These are phyloP conservation scores for Enteromius radiatus DNA, from an alignment of 2,797 vertebrate genomes.

Conservation along the genomic window DNA sequence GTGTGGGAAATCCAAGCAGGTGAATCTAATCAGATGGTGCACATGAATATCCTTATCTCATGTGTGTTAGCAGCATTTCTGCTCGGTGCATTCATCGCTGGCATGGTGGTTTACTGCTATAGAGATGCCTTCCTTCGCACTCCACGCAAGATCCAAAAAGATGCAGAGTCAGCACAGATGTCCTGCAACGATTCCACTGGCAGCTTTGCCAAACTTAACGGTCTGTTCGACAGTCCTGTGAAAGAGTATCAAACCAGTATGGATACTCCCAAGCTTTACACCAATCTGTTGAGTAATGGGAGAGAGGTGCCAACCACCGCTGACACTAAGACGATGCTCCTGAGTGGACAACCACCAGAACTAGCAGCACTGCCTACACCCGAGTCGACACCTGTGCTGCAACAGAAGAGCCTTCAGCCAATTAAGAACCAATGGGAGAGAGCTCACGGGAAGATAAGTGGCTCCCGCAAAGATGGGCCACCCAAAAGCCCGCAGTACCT, in stretches of 20 bases:
- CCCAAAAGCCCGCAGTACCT: conserved; percentile 91
- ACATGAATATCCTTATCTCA: conserved; percentile 99
- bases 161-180: conserved; percentile 91
- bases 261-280: conserved; percentile 93
- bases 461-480: conserved; percentile 85
- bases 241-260: conserved; percentile 96
- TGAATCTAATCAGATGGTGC: conserved; percentile 97
- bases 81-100: conserved; percentile 94
- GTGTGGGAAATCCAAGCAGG: conserved; percentile 94
- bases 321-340: conserved; percentile 90
- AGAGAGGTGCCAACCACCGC: conserved; percentile 86
- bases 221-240: conserved; percentile 94
- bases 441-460: conserved; percentile 80
- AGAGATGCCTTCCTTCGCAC: conserved; percentile 91
- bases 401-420: conserved; percentile 92
- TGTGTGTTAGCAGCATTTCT: conserved; percentile 97
- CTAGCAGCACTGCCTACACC: conserved; percentile 94
- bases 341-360: conserved; percentile 91
- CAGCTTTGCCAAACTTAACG: conserved; percentile 95
- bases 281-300: conserved; percentile 88
- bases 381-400: conserved; percentile 95
- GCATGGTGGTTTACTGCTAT: conserved; percentile 96
- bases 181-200: conserved; percentile 94
- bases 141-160: conserved; percentile 91
- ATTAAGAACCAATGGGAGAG: conserved; percentile 93